Base-by-base conservation (phyloP, 2,888 invertebrate genomes). In the Diadegma fenestrale region DNA sequence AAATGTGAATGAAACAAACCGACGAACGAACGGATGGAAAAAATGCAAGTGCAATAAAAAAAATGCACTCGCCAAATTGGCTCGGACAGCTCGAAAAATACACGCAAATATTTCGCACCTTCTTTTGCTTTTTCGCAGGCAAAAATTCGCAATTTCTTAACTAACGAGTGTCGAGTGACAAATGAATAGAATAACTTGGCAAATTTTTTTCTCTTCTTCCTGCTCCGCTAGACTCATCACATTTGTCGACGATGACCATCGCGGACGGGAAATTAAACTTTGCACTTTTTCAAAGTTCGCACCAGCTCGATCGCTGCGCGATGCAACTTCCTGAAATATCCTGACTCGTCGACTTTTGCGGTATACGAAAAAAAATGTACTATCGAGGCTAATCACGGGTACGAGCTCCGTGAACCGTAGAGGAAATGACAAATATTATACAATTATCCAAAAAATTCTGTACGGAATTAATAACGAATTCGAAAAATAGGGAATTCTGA, bases 221-320 rank as follows among this genome's bases (percentile, higher is more conserved):
- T 43, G 43, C 51, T 63, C 61, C 37, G 64, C 54, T 17, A 37
- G 5, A 54, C 77, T 41, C 72, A 26, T 68, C 73, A 68, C 41
- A 51, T 73, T 77, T 66, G 26, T n/a, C n/a, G n/a, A n/a, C 41
- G 54, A 61, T 51, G 58, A 26, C 51, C 41, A 51, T 45, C 37
- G 26, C 68, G 41, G 51, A 68, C 77, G 80, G 43, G 30, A 77
- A 73, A 69, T 81, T 61, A 78, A 78, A 81, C 80, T 84, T 84
- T 84, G 77, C 73, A 73, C 80, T 77, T 61, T 72, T 54, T 33
- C 71, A 61, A 45, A 54, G 71, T 48, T 76, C 33, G 51, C 41
- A 19, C 58, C 63, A 43, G 45, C 64, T 61, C 71, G 64, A 77
- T 43, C n/a, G 43, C 37, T 22, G 54, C 61, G n/a, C 84, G 76